Base-by-base conservation (phyloP, 2,888 invertebrate genomes). In the Hydriomena furcata region DNA sequence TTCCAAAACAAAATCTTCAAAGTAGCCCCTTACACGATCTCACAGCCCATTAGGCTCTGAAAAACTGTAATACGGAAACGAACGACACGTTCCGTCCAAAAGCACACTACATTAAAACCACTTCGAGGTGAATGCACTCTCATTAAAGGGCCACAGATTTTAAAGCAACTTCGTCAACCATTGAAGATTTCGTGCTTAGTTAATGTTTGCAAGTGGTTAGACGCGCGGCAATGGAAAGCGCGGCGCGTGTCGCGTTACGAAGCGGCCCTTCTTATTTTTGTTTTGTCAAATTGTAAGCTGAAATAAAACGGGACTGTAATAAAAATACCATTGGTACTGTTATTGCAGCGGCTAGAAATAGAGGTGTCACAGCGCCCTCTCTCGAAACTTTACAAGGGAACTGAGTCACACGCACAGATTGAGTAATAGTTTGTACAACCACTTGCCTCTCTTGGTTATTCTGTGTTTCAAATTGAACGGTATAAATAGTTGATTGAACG, bases 221-320 rank as follows among this genome's bases (percentile, higher is more conserved):
- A 5, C 5, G 21, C 3, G 20, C 47, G 7, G 47, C 47, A 13
- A 44, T 48, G 47, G 34, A 43, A 11, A 38, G 47, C 43, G 10
- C 12, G 12, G 68, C 60, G 58, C 66, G 73, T 80, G 81, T 80
- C 79, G 73, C 77, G 72, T 76, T 76, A 77, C 75, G 68, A 65
- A 60, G 64, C 60, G 71, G 82, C 81, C 84, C 82, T 81, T 77
- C 81, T 83, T 87, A 87, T 87, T 89, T 89, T 84, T 86, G 85
- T 88, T 88, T 88, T 87, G 88, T 89, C 85, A 89, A 89, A 89
- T 89, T 85, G 88, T 88, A 88, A 79, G 59, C 89, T 86, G 87
- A 88, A 89, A 89, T 87, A 87, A 82, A 87, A 84, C 88, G 74
- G 81, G 82, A 78, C 79, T 75, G 79, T 79, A 88, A 89, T 90